Evolutionary conservation across 2,113 vertebrate species (phyloP), one percentile per base, ranked within the genome.

Genomic region (Zosterops japonicus): DNA sequence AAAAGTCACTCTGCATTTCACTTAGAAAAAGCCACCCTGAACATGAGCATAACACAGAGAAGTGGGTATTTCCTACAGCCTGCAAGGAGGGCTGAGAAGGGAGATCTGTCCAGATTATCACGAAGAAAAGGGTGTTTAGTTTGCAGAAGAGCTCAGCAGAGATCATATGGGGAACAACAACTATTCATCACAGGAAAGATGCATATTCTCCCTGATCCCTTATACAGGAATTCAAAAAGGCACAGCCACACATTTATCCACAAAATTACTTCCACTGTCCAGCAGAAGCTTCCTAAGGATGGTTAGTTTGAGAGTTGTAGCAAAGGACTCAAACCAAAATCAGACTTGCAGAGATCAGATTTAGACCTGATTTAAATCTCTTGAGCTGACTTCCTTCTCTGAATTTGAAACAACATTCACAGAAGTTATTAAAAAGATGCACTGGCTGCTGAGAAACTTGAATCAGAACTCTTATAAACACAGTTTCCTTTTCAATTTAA

Each of bases 341-440:
- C 46, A 88, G 46, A 94, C 79, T 12, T 80, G 12, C 42, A 77
- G 64, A 92, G 25, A 72, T 69, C 42, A 61, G 55, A 67, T 80
- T 74, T 61, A 92, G 16, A 90, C 2, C 10, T 81, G 33, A 86
- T 86, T 88, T 93, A 90, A 96, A 93, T 69, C 88, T 85, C 75
- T 57, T 50, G 33, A 89, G 55, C 9, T 77, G 60, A 88, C 74
- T 81, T 92, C 50, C 23, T 88, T 47, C 76, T 80, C 33, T 90
- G 76, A 86, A 41, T 93, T 77, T 70, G 42, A 83, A 90, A 57
- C 1, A n/a, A 9, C 7, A 33, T 57, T 72, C 31, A 10, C 44
- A 41, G 28, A 79, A 72, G 57, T 80, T 64, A 33, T 44, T 69
- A 53, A 71, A 67, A 84, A 67, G 50, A 56, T 28, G 11, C 53